These are phyloP conservation scores for Apistogramma diplotaenia DNA, from an alignment of 2,113 vertebrate genomes.

Conservation along the genomic window DNA sequence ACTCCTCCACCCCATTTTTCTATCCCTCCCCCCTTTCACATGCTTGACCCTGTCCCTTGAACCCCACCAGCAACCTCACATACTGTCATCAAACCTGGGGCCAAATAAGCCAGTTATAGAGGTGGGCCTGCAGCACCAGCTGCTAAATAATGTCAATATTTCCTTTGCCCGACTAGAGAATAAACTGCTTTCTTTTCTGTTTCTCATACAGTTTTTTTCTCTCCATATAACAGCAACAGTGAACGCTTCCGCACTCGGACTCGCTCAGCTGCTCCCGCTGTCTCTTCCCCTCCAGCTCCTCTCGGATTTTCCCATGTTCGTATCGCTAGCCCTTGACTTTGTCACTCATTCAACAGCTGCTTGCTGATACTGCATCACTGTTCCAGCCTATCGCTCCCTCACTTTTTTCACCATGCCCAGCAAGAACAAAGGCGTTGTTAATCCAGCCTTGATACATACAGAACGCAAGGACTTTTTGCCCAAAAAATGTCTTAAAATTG, in stretches of 20 bases:
- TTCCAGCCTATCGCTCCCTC: constrained; percentile 66
- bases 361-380: constrained; percentile 80
- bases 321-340: constrained; percentile 84
- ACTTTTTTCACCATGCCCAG: constrained; percentile 55
- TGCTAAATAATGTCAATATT: constrained; percentile 43
- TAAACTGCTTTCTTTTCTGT: constrained; percentile 35
- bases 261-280: constrained; percentile 75
- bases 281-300: constrained; percentile 76
- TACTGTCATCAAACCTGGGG: constrained; percentile 19
- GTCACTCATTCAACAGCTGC: constrained; percentile 89
- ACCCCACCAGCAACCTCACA: constrained; percentile 37
- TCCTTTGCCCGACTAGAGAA: constrained; percentile 32
- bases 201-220: constrained; percentile 33
- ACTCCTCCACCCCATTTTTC: constrained; percentile 41
- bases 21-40: constrained; percentile 39
- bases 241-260: constrained; percentile 53
- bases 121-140: background rate
- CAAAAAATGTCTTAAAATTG: constrained; percentile 55
- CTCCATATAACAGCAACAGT: constrained; percentile 36
- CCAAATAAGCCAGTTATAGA: constrained; percentile 17
- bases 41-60: constrained; percentile 60
- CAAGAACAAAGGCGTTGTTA: constrained; percentile 74
- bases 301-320: constrained; percentile 84
- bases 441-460: constrained; percentile 67
- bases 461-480: constrained; percentile 74